Conservation (phyloP, 2,113 vertebrate genomes). For the Picathartes gymnocephalus region DNA sequence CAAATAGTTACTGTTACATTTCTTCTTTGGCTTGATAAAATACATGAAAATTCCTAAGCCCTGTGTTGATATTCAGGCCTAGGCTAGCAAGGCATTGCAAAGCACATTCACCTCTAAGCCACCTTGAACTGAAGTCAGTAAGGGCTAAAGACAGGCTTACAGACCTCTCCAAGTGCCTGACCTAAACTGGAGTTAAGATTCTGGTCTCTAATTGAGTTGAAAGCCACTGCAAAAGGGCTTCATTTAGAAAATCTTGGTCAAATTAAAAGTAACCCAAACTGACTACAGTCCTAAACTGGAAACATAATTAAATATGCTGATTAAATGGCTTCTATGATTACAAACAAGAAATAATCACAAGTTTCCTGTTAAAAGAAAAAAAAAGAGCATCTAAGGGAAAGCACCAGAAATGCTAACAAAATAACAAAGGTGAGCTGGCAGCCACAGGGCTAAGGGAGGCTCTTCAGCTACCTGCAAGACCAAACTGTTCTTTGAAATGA, state of each 20-base stretch:
- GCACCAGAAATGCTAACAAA: not conserved
- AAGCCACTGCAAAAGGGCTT: not conserved
- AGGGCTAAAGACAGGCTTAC: not conserved
- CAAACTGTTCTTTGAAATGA: not conserved
- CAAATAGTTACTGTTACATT: not conserved
- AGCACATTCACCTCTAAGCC: too few relatives aligned
- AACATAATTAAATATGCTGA: not conserved
- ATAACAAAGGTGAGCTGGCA: not conserved
- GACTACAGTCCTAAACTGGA: not conserved
- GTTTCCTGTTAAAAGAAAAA: not conserved
- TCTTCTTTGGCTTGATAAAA: not conserved
- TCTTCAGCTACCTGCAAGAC: not conserved
- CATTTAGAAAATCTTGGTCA: not conserved
- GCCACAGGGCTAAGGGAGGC: not conserved
- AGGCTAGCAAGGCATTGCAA: not conserved
- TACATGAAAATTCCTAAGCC: not conserved
- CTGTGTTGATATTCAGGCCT: not conserved
- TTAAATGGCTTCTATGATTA: not conserved
- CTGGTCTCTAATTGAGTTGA: not conserved
- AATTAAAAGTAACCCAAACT: constrained; percentile 3
- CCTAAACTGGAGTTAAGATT: not conserved
- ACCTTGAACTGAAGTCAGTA: not conserved
- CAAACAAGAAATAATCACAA: not conserved
- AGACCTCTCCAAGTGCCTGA: not conserved
- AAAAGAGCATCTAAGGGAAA: not conserved